Evolutionary conservation across 2,888 invertebrate genomes (phyloP).

Genomic region (Odontomyia ornata): DNA sequence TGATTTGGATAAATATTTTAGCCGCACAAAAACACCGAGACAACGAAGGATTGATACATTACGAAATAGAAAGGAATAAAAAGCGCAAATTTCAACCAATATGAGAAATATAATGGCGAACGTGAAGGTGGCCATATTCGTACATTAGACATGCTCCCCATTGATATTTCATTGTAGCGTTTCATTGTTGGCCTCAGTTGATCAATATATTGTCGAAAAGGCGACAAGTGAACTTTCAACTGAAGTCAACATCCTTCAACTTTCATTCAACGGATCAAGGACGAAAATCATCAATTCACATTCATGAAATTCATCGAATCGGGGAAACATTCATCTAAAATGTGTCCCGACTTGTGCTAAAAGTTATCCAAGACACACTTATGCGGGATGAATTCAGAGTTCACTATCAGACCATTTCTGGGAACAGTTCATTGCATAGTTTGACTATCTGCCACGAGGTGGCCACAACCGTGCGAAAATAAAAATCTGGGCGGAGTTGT

Average conservation of each 20-base stretch:
- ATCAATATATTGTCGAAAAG: too few relatives aligned
- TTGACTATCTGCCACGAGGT: slow-evolving; percentile 14
- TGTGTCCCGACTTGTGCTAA: slow-evolving; percentile 15
- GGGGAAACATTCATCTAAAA: background rate
- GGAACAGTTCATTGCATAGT: background rate
- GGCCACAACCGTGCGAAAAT: slow-evolving; percentile 37
- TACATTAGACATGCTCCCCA: too few relatives aligned
- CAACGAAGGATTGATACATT: too few relatives aligned
- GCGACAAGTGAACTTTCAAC: background rate
- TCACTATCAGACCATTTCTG: background rate
- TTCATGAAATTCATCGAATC: background rate
- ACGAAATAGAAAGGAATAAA: too few relatives aligned
- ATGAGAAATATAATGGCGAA: too few relatives aligned
- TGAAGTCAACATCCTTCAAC: background rate
- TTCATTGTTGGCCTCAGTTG: too few relatives aligned
- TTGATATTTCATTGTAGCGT: too few relatives aligned
- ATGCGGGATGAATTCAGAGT: background rate
- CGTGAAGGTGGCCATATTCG: too few relatives aligned
- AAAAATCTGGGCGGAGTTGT: slow-evolving; percentile 50
- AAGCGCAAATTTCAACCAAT: too few relatives aligned
- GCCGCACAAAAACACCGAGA: too few relatives aligned
- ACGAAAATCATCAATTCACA: slow-evolving; percentile 16
- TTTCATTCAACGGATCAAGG: background rate
- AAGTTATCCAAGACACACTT: slow-evolving; percentile 27
- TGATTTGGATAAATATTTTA: too few relatives aligned